A percentile compares a stretch with the other conserved stretches of the same genome.
phyloP scores from a whole-genome alignment of 23 tunicate genomes.

The Halocynthia roretzi region DNA sequence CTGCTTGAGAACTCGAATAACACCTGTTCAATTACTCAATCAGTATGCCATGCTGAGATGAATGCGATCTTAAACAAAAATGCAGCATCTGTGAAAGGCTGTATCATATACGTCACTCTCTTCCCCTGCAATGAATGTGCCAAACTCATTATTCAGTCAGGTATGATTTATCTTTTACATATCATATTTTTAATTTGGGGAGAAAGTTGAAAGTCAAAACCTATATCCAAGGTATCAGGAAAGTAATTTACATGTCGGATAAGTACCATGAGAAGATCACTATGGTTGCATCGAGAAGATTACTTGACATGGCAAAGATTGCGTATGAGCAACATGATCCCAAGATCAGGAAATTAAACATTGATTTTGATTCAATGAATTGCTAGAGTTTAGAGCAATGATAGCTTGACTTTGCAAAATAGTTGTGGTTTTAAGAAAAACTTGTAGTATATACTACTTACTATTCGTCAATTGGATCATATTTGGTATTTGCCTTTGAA shows the following conservation, averaged over 20 bases:
- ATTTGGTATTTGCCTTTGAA: too few relatives aligned
- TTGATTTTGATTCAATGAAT: conserved; percentile 65
- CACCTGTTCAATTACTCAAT: background rate
- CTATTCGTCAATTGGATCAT: too few relatives aligned
- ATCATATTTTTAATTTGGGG: background rate
- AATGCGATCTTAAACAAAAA: conserved; percentile 99
- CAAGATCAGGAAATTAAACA: conserved; percentile 42
- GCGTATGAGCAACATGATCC: conserved; percentile 47
- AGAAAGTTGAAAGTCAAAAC: background rate
- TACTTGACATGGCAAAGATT: conserved; percentile 63
- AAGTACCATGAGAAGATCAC: conserved; percentile 56
- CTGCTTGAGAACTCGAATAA: too few relatives aligned
- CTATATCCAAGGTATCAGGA: conserved; percentile 47
- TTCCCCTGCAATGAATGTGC: conserved; percentile 99
- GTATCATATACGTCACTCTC: conserved; percentile 80
- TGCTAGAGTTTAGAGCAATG: background rate
- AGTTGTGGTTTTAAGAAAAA: too few relatives aligned
- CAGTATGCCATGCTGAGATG: conserved; percentile 99
- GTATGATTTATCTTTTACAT: conserved; percentile 8
- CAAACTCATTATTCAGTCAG: conserved; percentile 93
- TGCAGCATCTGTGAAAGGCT: conserved; percentile 69
- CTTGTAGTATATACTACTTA: too few relatives aligned
- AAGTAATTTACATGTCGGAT: conserved; percentile 79
- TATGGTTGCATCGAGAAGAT: conserved; percentile 51
- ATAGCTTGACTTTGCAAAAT: too few relatives aligned